phyloP scores from a whole-genome alignment of 2,888 invertebrate genomes.

The Ferdinandea cuprea region DNA sequence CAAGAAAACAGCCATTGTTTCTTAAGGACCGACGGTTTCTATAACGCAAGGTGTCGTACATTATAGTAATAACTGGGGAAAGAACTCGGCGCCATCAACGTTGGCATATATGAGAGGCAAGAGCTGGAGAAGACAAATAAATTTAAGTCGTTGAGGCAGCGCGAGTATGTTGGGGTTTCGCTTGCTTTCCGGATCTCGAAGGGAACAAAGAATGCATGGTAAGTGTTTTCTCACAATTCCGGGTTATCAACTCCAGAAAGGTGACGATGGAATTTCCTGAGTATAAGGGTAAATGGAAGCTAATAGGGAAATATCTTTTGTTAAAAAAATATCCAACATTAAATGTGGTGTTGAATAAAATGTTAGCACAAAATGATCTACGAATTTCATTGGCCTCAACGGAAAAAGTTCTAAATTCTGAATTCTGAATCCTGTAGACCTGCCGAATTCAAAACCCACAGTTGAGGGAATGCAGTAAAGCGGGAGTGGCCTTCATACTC shows the following conservation, averaged over 20 bases:
- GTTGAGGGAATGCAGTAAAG: no score
- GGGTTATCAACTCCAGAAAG: background rate
- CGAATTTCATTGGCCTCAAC: no score
- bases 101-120: conserved; percentile 1
- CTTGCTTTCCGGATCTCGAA: conserved; percentile 7
- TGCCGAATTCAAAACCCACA: no score
- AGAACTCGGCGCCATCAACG: conserved; percentile 35
- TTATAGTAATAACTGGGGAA: conserved; percentile 59
- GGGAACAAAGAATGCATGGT: background rate
- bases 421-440: no score
- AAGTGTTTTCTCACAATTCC: background rate
- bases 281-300: no score
- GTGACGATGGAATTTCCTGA: background rate
- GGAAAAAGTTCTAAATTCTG: no score
- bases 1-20: conserved; percentile 55
- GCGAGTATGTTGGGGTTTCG: background rate
- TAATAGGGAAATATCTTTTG: no score
- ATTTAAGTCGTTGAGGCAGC: background rate
- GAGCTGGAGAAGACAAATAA: conserved; percentile 7
- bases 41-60: conserved; percentile 42
- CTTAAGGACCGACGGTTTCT: conserved; percentile 29
- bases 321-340: no score
- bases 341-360: no score
- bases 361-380: no score
- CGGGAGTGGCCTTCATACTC: no score